A percentile compares a stretch with the other conserved stretches of the same genome.
Conservation (phyloP, 2,797 vertebrate species). For the Chaunax sp. region DNA sequence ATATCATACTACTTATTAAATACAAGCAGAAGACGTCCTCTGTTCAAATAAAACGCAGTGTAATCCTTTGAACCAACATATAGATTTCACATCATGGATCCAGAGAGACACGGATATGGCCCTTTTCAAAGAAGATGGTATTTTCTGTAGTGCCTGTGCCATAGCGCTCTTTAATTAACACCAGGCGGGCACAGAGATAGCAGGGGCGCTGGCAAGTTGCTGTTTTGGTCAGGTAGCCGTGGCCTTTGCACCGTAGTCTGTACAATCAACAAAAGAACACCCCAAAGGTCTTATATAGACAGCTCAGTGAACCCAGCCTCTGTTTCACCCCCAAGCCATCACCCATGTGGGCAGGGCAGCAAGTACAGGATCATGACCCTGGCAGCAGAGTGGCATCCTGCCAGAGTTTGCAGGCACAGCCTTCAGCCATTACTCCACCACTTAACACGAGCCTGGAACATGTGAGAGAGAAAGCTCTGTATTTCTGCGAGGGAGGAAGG, state of each 20-base stretch:
- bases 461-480: conserved; percentile 37
- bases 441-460: conserved; percentile 52
- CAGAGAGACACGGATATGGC: conserved; percentile 28
- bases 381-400: conserved; percentile 38
- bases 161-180: conserved; percentile 71
- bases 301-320: conserved; percentile 32
- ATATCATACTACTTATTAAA: conserved; percentile 34
- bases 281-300: conserved; percentile 43
- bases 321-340: conserved; percentile 7
- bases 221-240: conserved; percentile 4
- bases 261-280: conserved; percentile 44
- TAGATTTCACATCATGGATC: conserved; percentile 49
- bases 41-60: conserved; percentile 47
- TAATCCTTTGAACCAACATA: conserved; percentile 61
- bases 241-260: conserved; percentile 3
- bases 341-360: conserved; percentile 24
- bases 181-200: conserved; percentile 25
- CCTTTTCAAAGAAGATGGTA: conserved; percentile 21
- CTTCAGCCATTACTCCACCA: conserved; percentile 30
- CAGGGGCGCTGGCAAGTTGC: conserved; percentile 24
- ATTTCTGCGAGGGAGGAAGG: conserved; percentile 19
- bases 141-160: conserved; percentile 38
- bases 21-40: conserved; percentile 11
- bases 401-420: conserved; percentile 40
- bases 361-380: conserved; percentile 17